These are phyloP conservation scores for Cepaea hortensis DNA, from an alignment of 2,888 invertebrate species.

Conservation along the genomic window DNA sequence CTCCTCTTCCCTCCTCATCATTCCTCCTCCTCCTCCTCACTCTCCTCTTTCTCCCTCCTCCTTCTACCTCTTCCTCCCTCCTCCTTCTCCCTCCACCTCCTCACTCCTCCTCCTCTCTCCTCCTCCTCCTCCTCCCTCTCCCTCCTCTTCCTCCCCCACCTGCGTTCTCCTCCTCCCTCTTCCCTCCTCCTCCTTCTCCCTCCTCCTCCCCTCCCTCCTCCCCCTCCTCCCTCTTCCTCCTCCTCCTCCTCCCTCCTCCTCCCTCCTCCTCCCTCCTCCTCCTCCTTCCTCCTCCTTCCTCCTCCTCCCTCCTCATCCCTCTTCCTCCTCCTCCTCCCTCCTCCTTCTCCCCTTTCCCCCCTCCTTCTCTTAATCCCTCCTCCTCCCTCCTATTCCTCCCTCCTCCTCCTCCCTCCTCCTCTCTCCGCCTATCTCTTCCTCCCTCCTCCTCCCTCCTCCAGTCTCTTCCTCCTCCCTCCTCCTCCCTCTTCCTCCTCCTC, in stretches of 20 bases:
- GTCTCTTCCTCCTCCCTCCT: background rate
- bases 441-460: background rate
- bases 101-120: too few relatives aligned
- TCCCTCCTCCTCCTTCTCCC: background rate
- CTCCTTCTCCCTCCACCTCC: background rate
- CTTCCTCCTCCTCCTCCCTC: conserved; percentile 5
- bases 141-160: too few relatives aligned
- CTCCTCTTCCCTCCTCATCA: too few relatives aligned
- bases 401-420: background rate
- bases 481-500: background rate
- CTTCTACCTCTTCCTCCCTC: conserved; percentile 23
- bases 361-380: background rate
- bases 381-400: too few relatives aligned
- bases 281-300: background rate
- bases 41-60: background rate
- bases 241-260: background rate
- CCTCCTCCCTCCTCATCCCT: background rate
- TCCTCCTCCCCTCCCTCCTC: conserved; percentile 38
- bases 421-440: background rate
- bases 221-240: conserved; percentile 37
- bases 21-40: too few relatives aligned
- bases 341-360: background rate
- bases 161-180: background rate
- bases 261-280: conserved; percentile 20
- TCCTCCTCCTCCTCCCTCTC: too few relatives aligned